Evolutionary conservation across 2,888 invertebrate genomes (phyloP).

Genomic region (Lasioglossum marginatum): DNA sequence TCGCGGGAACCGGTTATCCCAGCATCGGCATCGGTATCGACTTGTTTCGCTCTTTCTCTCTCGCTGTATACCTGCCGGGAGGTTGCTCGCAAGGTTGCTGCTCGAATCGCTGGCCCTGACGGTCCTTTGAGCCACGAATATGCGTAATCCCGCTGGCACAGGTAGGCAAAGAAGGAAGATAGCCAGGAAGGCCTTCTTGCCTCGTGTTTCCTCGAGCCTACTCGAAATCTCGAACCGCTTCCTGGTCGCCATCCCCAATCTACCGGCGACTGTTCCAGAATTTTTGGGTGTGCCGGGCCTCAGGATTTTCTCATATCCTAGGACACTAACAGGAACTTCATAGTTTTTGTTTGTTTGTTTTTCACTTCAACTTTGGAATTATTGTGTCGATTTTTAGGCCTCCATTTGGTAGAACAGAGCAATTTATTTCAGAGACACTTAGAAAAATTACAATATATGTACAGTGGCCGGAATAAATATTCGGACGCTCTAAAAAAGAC

Average conservation of each 20-base stretch:
- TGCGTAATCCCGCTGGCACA: slow-evolving; percentile 55
- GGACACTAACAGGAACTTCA: not conserved
- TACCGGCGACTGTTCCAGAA: not conserved
- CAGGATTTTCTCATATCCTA: too few relatives aligned
- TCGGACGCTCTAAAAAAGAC: too few relatives aligned
- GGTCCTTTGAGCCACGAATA: slow-evolving; percentile 63
- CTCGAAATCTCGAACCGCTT: not conserved
- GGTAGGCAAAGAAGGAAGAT: slow-evolving; percentile 26
- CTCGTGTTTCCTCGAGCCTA: not conserved
- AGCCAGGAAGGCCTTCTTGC: not conserved
- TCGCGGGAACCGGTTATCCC: slow-evolving; percentile 76
- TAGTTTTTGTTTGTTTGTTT: too few relatives aligned
- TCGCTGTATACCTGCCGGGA: slow-evolving; percentile 59
- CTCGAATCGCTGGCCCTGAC: slow-evolving; percentile 62
- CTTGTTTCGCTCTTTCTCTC: slow-evolving; percentile 34
- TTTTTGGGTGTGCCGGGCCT: too few relatives aligned
- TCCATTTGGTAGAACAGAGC: too few relatives aligned
- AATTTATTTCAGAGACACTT: too few relatives aligned
- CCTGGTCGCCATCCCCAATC: not conserved
- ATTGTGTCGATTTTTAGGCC: not conserved
- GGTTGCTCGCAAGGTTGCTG: slow-evolving; percentile 62
- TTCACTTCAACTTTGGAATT: not conserved
- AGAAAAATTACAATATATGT: too few relatives aligned
- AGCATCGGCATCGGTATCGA: slow-evolving; percentile 39
- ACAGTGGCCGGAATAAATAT: too few relatives aligned